A percentile compares a stretch with the other conserved stretches of the same genome.
These are phyloP conservation scores for Teinopalpus imperialis DNA, from an alignment of 2,888 invertebrate genomes.

Conservation along the genomic window DNA sequence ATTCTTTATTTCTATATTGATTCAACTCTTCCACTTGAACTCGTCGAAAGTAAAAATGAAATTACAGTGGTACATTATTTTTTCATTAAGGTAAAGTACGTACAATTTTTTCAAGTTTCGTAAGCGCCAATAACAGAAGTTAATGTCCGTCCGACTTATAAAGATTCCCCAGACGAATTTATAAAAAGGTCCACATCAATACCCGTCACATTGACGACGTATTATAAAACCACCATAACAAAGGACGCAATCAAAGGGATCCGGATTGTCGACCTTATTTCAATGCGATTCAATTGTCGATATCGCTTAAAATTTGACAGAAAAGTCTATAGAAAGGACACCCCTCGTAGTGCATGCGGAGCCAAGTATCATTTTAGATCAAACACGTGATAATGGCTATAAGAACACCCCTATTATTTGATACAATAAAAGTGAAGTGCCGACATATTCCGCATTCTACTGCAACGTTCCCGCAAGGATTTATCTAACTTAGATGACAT, in stretches of 20 bases:
- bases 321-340: conserved; percentile 48
- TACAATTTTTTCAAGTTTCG: too few relatives aligned
- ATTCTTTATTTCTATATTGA: too few relatives aligned
- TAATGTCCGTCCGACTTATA: conserved; percentile 14
- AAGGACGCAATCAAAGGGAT: conserved; percentile 35
- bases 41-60: too few relatives aligned
- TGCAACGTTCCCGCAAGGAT: conserved; percentile 53
- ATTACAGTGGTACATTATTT: too few relatives aligned
- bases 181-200: conserved; percentile 29
- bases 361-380: conserved; percentile 80
- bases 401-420: conserved; percentile 82
- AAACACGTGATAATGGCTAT: conserved; percentile 81
- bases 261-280: conserved; percentile 43
- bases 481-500: conserved; percentile 47
- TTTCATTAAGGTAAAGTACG: too few relatives aligned
- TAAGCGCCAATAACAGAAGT: neutral
- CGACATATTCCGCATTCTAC: conserved; percentile 80
- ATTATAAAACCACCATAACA: conserved; percentile 40
- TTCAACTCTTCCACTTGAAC: too few relatives aligned
- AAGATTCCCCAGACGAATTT: conserved; percentile 20
- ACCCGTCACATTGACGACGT: conserved; percentile 32
- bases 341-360: conserved; percentile 52
- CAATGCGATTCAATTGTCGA: conserved; percentile 41
- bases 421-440: conserved; percentile 82
- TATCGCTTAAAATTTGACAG: conserved; percentile 45